Conservation (phyloP, 2,113 vertebrate species). For the Ceyx cyanopectus region DNA sequence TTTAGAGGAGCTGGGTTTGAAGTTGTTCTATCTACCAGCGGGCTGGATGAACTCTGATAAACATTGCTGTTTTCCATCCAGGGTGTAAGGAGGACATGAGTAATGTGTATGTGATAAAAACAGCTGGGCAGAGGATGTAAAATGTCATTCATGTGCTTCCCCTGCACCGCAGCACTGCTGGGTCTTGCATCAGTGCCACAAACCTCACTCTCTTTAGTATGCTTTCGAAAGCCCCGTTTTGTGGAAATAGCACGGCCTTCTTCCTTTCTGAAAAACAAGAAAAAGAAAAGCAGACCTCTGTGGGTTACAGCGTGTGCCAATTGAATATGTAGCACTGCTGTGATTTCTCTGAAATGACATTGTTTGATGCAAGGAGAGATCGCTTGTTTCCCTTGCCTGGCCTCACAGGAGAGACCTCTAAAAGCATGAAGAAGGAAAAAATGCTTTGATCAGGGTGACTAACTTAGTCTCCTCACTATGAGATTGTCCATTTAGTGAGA, state of each 20-base stretch:
- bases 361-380: neutral
- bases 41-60: neutral
- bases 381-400: neutral
- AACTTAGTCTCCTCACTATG: rapidly evolving
- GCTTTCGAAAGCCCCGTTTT: neutral
- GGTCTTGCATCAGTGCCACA: neutral
- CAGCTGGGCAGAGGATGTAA: neutral
- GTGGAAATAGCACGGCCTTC: neutral
- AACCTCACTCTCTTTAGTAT: neutral
- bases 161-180: neutral
- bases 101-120: neutral
- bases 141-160: neutral
- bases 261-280: neutral
- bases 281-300: neutral
- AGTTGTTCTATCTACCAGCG: neutral
- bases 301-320: neutral
- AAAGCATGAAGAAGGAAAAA: neutral
- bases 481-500: rapidly evolving
- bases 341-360: neutral
- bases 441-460: rapidly evolving
- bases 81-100: neutral
- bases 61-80: neutral
- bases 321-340: neutral
- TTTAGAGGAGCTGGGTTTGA: neutral
- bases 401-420: neutral